Evolutionary conservation across 2,888 invertebrate species (phyloP), one percentile per base, ranked within the genome.

Genomic region (Stictocephala bisonia): DNA sequence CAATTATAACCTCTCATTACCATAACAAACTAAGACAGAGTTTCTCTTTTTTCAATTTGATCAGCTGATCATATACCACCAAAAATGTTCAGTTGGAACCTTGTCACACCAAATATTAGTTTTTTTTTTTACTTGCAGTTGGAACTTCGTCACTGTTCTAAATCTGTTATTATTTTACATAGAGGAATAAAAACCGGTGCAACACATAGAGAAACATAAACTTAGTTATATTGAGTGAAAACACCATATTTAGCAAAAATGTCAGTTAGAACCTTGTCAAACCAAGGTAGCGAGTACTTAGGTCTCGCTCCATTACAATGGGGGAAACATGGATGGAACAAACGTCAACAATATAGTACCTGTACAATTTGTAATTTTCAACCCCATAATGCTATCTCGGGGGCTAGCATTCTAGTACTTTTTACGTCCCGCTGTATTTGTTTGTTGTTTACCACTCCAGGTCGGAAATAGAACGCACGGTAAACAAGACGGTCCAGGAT

Each of bases 131-230:
- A n/a, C 50, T 15, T 50, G 50, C 50, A 50, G 50, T 20, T 50
- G 22, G 20, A 50, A 3, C 9, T 50, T 50, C 11, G 50, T 44
- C 44, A 44, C 44, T 44, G 44, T 44, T 44, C 44, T 44, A 44
- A 44, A 44, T 44, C 44, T 44, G 50, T 50, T 50, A 50, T 50
- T 20, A 18, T 50, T 50, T 50, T 15, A 50, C 50, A 50, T 20
- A 50, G 50, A 50, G 22, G 9, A 50, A 50, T 50, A 50, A 50
- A 50, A 50, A 50, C 50, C 50, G 50, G 50, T 20, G 50, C 22
- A 50, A 50, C 50, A 50, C 50, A 50, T 50, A 50, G n/a, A n/a
- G n/a, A n/a, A n/a, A n/a, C n/a, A n/a, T n/a, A n/a, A 44, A 44
- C 44, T 44, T 7, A 44, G 3, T 44, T 44, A 44, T 44, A 44